Evolutionary conservation across 1,140 invertebrate genomes (phyloP).

Genomic region (Gonioctena quinquepunctata): DNA sequence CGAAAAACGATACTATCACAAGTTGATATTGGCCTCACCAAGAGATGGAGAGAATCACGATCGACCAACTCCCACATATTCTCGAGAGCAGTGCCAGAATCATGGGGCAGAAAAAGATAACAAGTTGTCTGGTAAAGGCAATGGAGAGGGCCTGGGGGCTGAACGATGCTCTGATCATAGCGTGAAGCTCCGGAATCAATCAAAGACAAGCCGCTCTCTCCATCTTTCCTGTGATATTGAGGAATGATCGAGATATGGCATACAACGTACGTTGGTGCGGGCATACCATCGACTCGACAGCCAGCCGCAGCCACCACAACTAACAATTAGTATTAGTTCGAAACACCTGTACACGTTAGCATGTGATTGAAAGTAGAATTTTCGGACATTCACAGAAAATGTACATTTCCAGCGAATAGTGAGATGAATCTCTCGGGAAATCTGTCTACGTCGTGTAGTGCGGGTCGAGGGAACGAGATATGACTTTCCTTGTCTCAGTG

Average conservation of each 20-base stretch:
- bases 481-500: slow-evolving; percentile 20
- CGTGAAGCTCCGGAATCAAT: slow-evolving; percentile 41
- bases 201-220: slow-evolving; percentile 38
- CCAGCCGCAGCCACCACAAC: slow-evolving; percentile 48
- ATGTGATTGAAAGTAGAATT: slow-evolving; percentile 52
- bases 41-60: slow-evolving; percentile 17
- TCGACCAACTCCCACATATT: slow-evolving; percentile 29
- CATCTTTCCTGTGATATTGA: slow-evolving; percentile 28
- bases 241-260: slow-evolving; percentile 30
- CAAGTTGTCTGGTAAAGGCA: background rate
- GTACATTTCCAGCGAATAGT: slow-evolving; percentile 42
- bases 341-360: slow-evolving; percentile 56
- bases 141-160: slow-evolving; percentile 34
- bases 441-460: slow-evolving; percentile 45
- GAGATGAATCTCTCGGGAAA: slow-evolving; percentile 35
- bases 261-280: slow-evolving; percentile 35
- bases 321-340: slow-evolving; percentile 56
- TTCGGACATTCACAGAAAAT: slow-evolving; percentile 30
- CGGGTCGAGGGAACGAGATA: slow-evolving; percentile 19
- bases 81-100: background rate
- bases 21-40: slow-evolving; percentile 34
- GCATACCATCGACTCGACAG: slow-evolving; percentile 49
- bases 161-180: slow-evolving; percentile 43
- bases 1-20: slow-evolving; percentile 19
- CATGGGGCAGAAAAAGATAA: slow-evolving; percentile 7